phyloP scores from a whole-genome alignment of 2,888 invertebrate genomes.

The Himalopsyche kuldschensis region DNA sequence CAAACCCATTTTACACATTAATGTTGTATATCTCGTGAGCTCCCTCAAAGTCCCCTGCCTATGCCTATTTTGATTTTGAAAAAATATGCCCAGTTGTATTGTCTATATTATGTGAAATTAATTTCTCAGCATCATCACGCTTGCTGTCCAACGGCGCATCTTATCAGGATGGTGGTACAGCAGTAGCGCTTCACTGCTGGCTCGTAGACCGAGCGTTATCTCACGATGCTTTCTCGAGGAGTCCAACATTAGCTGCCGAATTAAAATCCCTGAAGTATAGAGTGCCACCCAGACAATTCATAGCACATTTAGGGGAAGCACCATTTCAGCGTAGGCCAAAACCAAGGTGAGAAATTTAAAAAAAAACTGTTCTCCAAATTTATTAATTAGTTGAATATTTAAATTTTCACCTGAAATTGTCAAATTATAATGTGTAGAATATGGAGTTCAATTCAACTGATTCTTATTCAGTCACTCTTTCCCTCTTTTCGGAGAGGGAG shows the following conservation, averaged over 20 bases:
- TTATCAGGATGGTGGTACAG: conserved; percentile 44
- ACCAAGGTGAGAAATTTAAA: conserved; percentile 45
- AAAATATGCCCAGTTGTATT: neutral
- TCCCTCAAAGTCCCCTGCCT: too few species aligned
- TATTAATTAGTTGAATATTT: neutral
- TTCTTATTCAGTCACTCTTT: too few species aligned
- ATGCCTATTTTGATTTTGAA: neutral
- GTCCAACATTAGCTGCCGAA: conserved; percentile 47
- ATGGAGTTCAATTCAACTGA: too few species aligned
- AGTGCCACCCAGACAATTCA: conserved; percentile 54
- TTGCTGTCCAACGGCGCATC: conserved; percentile 39
- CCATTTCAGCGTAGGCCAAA: conserved; percentile 50
- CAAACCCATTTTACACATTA: too few species aligned
- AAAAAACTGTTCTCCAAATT: neutral
- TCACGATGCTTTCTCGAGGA: conserved; percentile 63
- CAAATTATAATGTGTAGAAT: too few species aligned
- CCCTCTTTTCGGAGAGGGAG: too few species aligned
- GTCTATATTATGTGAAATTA: conserved; percentile 10
- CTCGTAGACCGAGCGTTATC: conserved; percentile 69
- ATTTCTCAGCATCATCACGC: conserved; percentile 43
- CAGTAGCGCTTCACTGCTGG: conserved; percentile 60
- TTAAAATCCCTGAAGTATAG: conserved; percentile 54
- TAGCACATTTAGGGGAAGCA: conserved; percentile 54
- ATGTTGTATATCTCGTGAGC: too few species aligned
- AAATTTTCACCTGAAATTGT: too few species aligned